A percentile compares a stretch with the other conserved stretches of the same genome.
These are phyloP conservation scores for Hafferia zeledoni DNA, from an alignment of 2,797 vertebrate species.

Conservation along the genomic window DNA sequence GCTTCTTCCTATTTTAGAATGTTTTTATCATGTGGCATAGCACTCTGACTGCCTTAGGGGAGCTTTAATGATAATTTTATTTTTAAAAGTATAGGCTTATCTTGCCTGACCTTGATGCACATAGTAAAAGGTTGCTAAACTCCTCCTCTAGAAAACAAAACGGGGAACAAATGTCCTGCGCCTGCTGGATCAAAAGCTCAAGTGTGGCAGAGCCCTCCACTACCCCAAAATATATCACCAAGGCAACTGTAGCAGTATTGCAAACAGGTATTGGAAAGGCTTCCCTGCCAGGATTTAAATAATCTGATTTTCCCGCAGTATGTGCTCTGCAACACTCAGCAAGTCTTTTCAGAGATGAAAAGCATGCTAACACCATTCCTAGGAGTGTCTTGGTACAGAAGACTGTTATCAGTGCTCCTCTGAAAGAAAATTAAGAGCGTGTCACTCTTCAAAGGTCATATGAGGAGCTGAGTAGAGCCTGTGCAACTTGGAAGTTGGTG, in stretches of 20 bases:
- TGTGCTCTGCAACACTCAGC: slow-evolving; percentile 40
- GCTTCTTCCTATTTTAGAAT: slow-evolving; percentile 36
- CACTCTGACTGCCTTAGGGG: slow-evolving; percentile 47
- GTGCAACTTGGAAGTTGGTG: neutral
- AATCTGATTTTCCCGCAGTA: slow-evolving; percentile 25
- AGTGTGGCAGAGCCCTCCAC: slow-evolving; percentile 19
- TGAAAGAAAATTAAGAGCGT: neutral
- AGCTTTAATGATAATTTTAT: slow-evolving; percentile 65
- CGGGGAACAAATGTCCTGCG: slow-evolving; percentile 8
- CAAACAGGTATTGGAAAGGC: slow-evolving; percentile 31
- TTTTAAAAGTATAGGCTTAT: slow-evolving; percentile 62
- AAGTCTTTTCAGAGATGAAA: slow-evolving; percentile 28
- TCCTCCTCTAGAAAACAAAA: slow-evolving; percentile 58
- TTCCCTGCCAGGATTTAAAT: neutral
- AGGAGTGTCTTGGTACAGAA: neutral
- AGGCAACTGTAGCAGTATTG: slow-evolving; percentile 2
- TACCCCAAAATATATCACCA: slow-evolving; percentile 58
- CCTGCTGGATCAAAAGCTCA: slow-evolving; percentile 54
- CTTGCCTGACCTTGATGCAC: slow-evolving; percentile 64
- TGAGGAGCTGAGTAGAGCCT: accelerated
- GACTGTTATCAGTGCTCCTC: slow-evolving; percentile 23
- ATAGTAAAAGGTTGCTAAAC: slow-evolving; percentile 58
- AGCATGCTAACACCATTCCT: slow-evolving; percentile 22
- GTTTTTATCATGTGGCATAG: slow-evolving; percentile 45
- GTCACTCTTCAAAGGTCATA: neutral